A percentile compares a stretch with the other conserved stretches of the same genome.
phyloP scores from a whole-genome alignment of 2,888 invertebrate species.

The Seira sanloemensis region DNA sequence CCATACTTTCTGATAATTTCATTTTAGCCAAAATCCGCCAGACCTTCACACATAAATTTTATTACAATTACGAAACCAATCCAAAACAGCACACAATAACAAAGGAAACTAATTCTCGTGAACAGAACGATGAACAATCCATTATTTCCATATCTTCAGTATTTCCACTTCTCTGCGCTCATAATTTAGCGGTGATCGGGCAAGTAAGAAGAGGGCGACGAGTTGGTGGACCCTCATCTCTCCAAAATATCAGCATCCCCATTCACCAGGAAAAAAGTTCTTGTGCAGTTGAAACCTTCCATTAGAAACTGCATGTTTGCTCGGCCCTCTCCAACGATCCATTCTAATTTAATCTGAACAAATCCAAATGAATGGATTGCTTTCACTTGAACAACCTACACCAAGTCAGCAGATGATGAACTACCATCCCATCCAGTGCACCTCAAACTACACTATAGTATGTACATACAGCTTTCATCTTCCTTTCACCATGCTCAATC shows the following conservation, averaged over 20 bases:
- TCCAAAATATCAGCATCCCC: slow-evolving; percentile 9
- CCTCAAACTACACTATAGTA: background rate
- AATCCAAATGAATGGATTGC: slow-evolving; percentile 63
- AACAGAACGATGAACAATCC: slow-evolving; percentile 13
- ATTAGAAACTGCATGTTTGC: background rate
- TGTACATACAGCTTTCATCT: slow-evolving; percentile 1
- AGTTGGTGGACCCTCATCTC: slow-evolving; percentile 13
- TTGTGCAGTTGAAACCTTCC: background rate
- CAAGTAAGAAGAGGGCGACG: background rate
- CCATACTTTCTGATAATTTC: background rate
- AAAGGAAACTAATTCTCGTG: slow-evolving; percentile 14
- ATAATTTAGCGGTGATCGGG: slow-evolving; percentile 55
- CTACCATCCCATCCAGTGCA: background rate
- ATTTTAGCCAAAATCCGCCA: background rate
- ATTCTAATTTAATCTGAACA: slow-evolving; percentile 61
- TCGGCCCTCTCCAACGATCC: slow-evolving; percentile 39
- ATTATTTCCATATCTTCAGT: slow-evolving; percentile 34
- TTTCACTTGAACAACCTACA: slow-evolving; percentile 52
- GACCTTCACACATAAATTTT: slow-evolving; percentile 5
- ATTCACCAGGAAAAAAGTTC: background rate
- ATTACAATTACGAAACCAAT: slow-evolving; percentile 14
- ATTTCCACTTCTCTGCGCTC: slow-evolving; percentile 48
- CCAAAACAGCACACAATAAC: slow-evolving; percentile 9
- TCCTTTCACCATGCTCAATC: slow-evolving; percentile 44
- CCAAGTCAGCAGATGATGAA: slow-evolving; percentile 56